Evolutionary conservation across 2,113 vertebrate genomes (phyloP), one percentile per base, ranked within the genome.

Genomic region (Varanus komodoensis): DNA sequence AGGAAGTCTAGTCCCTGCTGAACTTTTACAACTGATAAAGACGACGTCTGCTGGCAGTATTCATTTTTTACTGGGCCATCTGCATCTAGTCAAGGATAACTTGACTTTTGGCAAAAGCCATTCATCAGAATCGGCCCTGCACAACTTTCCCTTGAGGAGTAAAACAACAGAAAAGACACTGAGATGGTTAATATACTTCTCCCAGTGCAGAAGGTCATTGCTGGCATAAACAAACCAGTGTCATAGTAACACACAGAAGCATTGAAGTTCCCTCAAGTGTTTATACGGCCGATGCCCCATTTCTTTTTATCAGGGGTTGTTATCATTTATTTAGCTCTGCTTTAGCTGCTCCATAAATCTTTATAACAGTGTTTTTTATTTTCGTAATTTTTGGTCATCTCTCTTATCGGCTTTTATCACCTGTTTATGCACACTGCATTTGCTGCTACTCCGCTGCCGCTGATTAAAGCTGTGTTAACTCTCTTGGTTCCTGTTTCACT

Each of bases 41-140:
- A 95, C 95, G 96, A 96, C 92, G 93, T 97, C 96, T 95, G 94
- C 96, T 97, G 96, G 97, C 96, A 97, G 96, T 93, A 91, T 96
- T 97, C 97, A 97, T 97, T 97, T 97, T 97, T 97, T 97, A 97
- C 96, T 44, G 85, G 96, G 97, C 97, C 97, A 98, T 98, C 97
- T 98, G 98, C 94, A 94, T 97, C 96, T 95, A 98, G 97, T 98
- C 97, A 98, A 97, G 97, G 95, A 96, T 97, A 97, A 96, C 97
- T 95, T 93, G 96, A 97, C 96, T 97, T 96, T 97, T 93, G 93
- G 91, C 95, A 96, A 97, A 95, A 95, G 92, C 94, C 93, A 94
- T 97, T 97, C 92, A 87, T 97, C 97, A 96, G 95, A 86, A 87
- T 96, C 93, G 93, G 91, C 94, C 93, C 96, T 1, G 86, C 82